phyloP scores from a whole-genome alignment of 2,113 vertebrate species.

The crab-eating macaque (Macaca fascicularis) region DNA sequence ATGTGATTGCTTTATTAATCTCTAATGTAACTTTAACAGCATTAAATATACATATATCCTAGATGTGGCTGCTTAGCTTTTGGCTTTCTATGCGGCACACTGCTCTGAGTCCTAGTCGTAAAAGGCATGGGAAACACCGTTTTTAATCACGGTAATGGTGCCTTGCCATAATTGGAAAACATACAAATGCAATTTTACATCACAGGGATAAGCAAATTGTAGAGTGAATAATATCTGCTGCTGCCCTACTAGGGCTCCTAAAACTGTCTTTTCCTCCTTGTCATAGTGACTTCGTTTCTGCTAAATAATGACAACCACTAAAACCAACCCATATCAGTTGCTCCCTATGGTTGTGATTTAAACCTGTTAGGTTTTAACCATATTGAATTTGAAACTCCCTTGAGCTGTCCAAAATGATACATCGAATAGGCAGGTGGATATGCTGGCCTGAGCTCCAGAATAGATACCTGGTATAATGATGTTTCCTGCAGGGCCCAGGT shows the following conservation, averaged over 20 bases:
- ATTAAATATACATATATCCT: slow-evolving; percentile 37
- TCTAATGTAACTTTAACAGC: slow-evolving; percentile 55
- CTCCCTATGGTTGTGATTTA: neutral
- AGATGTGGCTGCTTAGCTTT: slow-evolving; percentile 30
- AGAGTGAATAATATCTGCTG: neutral
- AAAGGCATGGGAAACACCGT: neutral
- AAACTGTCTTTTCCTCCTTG: neutral
- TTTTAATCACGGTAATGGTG: neutral
- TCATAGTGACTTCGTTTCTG: neutral
- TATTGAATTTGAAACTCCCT: slow-evolving; percentile 1
- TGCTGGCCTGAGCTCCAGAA: neutral
- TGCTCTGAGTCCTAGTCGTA: neutral
- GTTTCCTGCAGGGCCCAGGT: too few relatives aligned
- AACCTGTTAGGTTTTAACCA: neutral
- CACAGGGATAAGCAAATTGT: neutral
- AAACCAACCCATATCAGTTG: neutral
- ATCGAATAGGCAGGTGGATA: neutral
- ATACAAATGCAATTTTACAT: neutral
- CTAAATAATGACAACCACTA: neutral
- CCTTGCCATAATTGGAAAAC: neutral
- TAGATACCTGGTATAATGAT: neutral
- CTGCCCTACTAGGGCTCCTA: neutral
- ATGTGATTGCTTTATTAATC: slow-evolving; percentile 60
- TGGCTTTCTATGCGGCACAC: neutral
- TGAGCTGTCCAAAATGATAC: neutral